Evolutionary conservation across 2,888 invertebrate species (phyloP), one percentile per base, ranked within the genome.

Genomic region (Chrysodeixis includens): DNA sequence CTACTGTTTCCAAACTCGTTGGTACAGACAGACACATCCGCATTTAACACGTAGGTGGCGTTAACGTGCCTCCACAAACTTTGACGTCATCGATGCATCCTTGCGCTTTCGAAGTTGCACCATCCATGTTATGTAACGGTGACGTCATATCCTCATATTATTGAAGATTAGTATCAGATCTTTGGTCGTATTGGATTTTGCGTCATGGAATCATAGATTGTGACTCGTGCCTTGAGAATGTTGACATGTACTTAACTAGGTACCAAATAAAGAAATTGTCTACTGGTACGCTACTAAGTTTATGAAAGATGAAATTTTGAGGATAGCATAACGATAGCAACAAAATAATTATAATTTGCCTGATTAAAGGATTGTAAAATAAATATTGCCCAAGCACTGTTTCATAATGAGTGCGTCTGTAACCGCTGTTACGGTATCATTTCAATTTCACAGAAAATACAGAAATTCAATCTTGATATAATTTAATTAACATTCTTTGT

Each of bases 91-190:
- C 26, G 40, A 60, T 70, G 71, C 66, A 74, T 66, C 57, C 54
- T 70, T 61, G 59, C 72, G 59, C 60, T 74, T 74, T 74, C 74
- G 52, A 70, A 66, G 32, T 74, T 74, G 60, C 66, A 62, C 35
- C 66, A 70, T 40, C 14, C 40, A 57, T 52, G n/a, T 74, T 74
- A 63, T 49, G 49, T 57, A 70, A 54, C 16, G 20, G n/a, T 74
- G 40, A 66, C 62, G 54, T 71, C 62, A 63, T 6, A 52, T 14
- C 14, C 49, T 20, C 0, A 30, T 14, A 56, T 54, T 44, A 14
- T 53, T 16, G 10, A 6, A 35, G 56, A 22, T 60, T 32, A 69
- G 51, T 40, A 58, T 58, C 20, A 20, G 20, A 18, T 20, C 2
- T 49, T 18, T 18, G 3, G 20, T 20, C 46, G 3, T 16, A 20